phyloP scores from a whole-genome alignment of 2,888 invertebrate genomes.

The Proisotoma minuta region DNA sequence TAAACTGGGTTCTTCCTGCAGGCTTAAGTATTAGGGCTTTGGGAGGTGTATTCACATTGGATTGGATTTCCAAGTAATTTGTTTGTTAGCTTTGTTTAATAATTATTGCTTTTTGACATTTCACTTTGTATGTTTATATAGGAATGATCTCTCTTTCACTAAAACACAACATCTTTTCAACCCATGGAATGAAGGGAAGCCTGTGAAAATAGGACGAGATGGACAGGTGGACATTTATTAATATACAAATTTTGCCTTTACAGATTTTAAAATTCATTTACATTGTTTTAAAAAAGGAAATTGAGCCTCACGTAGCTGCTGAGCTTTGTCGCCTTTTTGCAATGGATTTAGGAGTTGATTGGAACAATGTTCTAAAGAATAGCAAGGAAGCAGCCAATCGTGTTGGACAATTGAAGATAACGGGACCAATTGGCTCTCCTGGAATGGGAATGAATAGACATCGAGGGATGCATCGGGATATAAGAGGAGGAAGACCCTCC shows the following conservation, averaged over 20 bases:
- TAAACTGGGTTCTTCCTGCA: slow-evolving; percentile 90
- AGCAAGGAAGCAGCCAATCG: slow-evolving; percentile 76
- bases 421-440: slow-evolving; percentile 54
- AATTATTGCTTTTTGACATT: too few relatives aligned
- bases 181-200: slow-evolving; percentile 97
- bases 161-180: slow-evolving; percentile 90
- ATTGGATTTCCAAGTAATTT: slow-evolving; percentile 79
- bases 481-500: slow-evolving; percentile 35
- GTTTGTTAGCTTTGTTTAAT: neutral
- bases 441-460: slow-evolving; percentile 38
- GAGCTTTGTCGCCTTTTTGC: slow-evolving; percentile 90
- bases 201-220: slow-evolving; percentile 98
- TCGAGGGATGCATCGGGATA: slow-evolving; percentile 49
- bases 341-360: slow-evolving; percentile 75
- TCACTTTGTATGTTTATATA: slow-evolving; percentile 42
- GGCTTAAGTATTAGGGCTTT: slow-evolving; percentile 87
- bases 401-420: slow-evolving; percentile 56
- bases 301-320: slow-evolving; percentile 91
- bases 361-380: slow-evolving; percentile 78
- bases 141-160: slow-evolving; percentile 87
- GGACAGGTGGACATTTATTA: slow-evolving; percentile 58
- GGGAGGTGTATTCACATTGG: slow-evolving; percentile 92
- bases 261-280: neutral
- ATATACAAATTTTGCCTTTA: neutral
- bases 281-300: slow-evolving; percentile 64